A percentile compares a stretch with the other conserved stretches of the same genome.
phyloP scores from a whole-genome alignment of 2,888 invertebrate genomes.

The Drosophila testacea region DNA sequence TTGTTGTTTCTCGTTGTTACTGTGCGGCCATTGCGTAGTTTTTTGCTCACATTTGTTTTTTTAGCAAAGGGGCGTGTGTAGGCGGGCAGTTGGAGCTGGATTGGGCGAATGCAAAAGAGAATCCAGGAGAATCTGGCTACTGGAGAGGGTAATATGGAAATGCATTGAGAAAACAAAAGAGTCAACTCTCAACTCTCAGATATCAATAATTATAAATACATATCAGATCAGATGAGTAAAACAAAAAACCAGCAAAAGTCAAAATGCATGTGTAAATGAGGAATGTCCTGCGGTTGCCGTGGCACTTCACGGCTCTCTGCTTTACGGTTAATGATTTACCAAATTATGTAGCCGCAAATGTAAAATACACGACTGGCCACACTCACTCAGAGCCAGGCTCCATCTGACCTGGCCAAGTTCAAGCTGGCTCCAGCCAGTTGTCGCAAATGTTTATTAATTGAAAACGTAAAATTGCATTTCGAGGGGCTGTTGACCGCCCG shows the following conservation, averaged over 20 bases:
- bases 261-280: conserved; percentile 50
- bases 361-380: conserved; percentile 64
- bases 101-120: conserved; percentile 43
- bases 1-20: conserved; percentile 41
- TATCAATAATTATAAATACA: conserved; percentile 55
- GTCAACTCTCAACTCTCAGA: conserved; percentile 23
- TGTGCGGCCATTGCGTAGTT: conserved; percentile 76
- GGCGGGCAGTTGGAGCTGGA: conserved; percentile 61
- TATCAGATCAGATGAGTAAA: conserved; percentile 6
- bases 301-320: conserved; percentile 68
- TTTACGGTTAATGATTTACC: conserved; percentile 75
- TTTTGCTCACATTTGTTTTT: conserved; percentile 72
- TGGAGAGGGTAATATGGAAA: background rate
- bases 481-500: conserved; percentile 51
- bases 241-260: conserved; percentile 10
- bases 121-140: background rate
- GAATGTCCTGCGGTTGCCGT: conserved; percentile 60
- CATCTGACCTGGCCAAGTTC: background rate
- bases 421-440: conserved; percentile 50
- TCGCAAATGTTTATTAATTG: conserved; percentile 80
- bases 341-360: conserved; percentile 79
- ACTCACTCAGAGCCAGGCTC: background rate
- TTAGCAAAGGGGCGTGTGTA: conserved; percentile 77
- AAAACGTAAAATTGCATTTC: conserved; percentile 78
- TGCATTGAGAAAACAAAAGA: conserved; percentile 11